Evolutionary conservation across 2,888 invertebrate genomes (phyloP).

Genomic region (Melinopterus prodromus): DNA sequence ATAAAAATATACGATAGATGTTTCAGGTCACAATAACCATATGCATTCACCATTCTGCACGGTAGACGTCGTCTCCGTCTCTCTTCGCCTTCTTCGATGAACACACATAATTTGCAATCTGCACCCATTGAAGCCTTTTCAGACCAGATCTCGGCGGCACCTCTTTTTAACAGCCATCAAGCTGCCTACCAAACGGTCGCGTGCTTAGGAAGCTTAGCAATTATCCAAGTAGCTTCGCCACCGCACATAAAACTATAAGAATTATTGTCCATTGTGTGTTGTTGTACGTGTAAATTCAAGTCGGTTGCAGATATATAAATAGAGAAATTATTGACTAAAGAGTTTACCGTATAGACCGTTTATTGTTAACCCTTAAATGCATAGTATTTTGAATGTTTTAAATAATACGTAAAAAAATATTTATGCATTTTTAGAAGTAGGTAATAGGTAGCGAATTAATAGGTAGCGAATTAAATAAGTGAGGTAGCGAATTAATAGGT

Average conservation of each 20-base stretch:
- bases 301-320: no score
- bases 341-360: no score
- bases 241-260: constrained; percentile 43
- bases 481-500: no score
- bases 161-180: constrained; percentile 27
- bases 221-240: constrained; percentile 40
- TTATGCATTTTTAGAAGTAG: no score
- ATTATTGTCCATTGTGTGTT: constrained; percentile 42
- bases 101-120: constrained; percentile 50
- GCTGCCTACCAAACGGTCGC: constrained; percentile 33
- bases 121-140: constrained; percentile 44
- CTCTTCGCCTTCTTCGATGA: constrained; percentile 39
- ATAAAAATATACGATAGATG: no score
- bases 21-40: neutral
- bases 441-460: no score
- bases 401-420: no score
- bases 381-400: no score
- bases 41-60: constrained; percentile 42
- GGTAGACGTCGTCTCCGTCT: constrained; percentile 39
- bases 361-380: no score
- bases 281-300: neutral
- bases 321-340: no score
- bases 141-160: constrained; percentile 38
- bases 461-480: no score
- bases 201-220: constrained; percentile 46